Conservation (phyloP, 2,113 vertebrate species). For the Sclerurus mexicanus region DNA sequence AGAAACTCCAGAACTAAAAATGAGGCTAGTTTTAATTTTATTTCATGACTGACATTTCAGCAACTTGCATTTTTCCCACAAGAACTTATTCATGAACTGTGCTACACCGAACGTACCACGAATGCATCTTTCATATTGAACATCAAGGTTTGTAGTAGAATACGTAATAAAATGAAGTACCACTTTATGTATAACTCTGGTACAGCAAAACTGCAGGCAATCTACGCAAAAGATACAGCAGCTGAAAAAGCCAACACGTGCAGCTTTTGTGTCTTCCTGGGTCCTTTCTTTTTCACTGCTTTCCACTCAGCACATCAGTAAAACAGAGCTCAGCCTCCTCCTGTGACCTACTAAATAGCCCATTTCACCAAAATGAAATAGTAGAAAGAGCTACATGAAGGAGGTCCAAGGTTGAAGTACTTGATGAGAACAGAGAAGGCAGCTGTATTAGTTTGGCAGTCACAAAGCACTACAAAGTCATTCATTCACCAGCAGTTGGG, state of each 20-base stretch:
- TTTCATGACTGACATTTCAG: neutral
- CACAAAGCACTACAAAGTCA: neutral
- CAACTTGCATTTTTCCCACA: neutral
- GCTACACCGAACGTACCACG: neutral
- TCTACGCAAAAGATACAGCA: neutral
- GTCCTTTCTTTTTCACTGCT: neutral
- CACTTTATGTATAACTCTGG: neutral
- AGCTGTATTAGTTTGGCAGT: constrained; percentile 2
- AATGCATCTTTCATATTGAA: neutral
- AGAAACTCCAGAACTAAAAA: constrained; percentile 2
- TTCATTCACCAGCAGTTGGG: neutral
- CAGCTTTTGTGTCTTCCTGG: neutral
- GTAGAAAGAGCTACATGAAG: constrained; percentile 15
- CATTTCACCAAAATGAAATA: constrained; percentile 53
- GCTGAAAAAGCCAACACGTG: neutral
- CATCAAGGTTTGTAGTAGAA: neutral
- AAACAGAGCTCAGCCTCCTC: constrained; percentile 6
- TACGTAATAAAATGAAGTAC: neutral
- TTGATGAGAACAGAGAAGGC: constrained; percentile 7
- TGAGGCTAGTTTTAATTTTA: neutral
- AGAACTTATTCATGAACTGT: neutral
- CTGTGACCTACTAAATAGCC: constrained; percentile 21
- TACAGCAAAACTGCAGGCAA: neutral
- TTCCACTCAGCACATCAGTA: neutral
- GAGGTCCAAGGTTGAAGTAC: constrained; percentile 28